Conservation (phyloP, 2,797 vertebrate genomes). For the Hyperoplus immaculatus region DNA sequence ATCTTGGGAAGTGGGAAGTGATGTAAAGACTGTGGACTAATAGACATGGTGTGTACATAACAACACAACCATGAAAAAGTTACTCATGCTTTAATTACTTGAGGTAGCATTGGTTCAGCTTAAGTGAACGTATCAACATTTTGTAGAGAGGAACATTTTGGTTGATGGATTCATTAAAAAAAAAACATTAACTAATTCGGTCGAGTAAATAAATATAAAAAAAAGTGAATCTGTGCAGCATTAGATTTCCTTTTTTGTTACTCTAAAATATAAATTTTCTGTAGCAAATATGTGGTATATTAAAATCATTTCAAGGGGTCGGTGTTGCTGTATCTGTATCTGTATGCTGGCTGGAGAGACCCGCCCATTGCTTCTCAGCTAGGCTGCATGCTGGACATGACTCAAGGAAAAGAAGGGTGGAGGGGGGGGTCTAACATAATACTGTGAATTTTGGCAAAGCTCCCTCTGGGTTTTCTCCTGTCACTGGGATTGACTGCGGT, state of each 20-base stretch:
- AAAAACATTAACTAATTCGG: too few species aligned
- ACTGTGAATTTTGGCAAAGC: conserved; percentile 57
- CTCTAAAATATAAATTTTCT: background rate
- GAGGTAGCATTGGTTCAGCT: background rate
- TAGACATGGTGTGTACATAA: too few species aligned
- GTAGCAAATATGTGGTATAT: background rate
- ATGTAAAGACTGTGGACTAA: too few species aligned
- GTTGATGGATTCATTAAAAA: too few species aligned
- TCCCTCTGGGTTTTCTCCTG: conserved; percentile 43
- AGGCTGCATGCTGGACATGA: conserved; percentile 37
- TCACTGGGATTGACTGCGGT: conserved; percentile 62
- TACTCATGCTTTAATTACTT: background rate
- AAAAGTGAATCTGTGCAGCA: background rate
- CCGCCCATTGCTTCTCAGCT: conserved; percentile 11
- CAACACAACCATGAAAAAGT: background rate
- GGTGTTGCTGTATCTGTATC: too few species aligned
- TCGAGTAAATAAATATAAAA: background rate
- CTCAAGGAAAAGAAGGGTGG: conserved; percentile 22
- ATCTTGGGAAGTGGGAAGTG: background rate
- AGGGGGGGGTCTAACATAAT: conserved; percentile 41
- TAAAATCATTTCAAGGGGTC: background rate
- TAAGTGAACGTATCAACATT: background rate
- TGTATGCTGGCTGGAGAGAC: conserved; percentile 3
- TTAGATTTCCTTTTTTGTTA: background rate
- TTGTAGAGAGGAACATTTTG: background rate